phyloP scores from a whole-genome alignment of 2,888 invertebrate species.

The Polia nebulosa region DNA sequence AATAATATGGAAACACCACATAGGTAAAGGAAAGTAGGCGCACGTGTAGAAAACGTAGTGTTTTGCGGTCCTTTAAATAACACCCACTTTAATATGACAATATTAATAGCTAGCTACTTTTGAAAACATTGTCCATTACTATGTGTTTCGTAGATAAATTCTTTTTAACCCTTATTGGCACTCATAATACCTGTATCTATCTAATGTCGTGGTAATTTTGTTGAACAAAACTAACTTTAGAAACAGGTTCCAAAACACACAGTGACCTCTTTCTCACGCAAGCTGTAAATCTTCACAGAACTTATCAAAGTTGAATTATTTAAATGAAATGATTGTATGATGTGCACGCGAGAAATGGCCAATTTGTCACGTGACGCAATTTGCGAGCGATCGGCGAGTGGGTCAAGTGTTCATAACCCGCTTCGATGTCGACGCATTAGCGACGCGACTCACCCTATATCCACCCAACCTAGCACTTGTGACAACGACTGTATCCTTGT shows the following conservation, averaged over 20 bases:
- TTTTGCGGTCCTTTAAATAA: too few species aligned
- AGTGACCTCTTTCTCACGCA: background rate
- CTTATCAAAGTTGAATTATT: background rate
- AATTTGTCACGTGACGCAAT: background rate
- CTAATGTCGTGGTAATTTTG: background rate
- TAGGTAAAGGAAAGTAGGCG: too few species aligned
- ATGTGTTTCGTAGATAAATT: background rate
- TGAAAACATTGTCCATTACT: background rate
- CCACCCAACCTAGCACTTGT: background rate
- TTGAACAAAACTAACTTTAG: background rate
- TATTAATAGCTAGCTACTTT: background rate
- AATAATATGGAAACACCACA: too few species aligned
- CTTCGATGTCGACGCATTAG: too few species aligned
- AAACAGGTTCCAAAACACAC: background rate
- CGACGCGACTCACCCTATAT: too few species aligned
- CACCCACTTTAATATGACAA: background rate
- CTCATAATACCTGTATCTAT: background rate
- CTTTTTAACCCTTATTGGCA: background rate
- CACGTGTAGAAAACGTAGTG: too few species aligned
- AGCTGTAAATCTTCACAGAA: background rate
- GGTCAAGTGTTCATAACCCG: constrained; percentile 17
- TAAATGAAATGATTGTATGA: constrained; percentile 2
- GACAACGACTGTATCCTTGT: background rate
- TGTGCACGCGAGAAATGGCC: background rate
- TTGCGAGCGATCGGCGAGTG: constrained; percentile 8